Evolutionary conservation across 2,113 vertebrate genomes (phyloP).

Genomic region (Phrynosoma blainvillii): DNA sequence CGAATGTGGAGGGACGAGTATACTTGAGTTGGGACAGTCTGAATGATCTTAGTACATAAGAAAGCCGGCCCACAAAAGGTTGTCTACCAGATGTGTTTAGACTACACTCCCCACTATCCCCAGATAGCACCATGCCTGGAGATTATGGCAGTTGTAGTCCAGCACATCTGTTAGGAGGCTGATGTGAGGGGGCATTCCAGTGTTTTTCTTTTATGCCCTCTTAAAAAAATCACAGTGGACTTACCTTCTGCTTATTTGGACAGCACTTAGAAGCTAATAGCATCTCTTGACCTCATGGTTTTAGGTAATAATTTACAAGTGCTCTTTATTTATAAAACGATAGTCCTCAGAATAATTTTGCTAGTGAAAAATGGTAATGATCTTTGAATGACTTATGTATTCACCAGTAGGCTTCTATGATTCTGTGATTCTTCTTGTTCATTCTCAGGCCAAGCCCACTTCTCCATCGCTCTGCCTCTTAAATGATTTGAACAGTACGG

Average conservation of each 20-base stretch:
- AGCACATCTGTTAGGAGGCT: neutral
- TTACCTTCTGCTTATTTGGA: neutral
- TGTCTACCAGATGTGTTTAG: neutral
- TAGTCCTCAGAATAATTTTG: neutral
- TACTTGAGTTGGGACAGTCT: neutral
- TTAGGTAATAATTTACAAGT: constrained; percentile 4
- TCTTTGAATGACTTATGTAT: neutral
- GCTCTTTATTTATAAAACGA: constrained; percentile 36
- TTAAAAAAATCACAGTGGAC: neutral
- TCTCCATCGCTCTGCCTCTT: neutral
- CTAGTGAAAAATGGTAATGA: neutral
- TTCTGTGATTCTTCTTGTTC: neutral
- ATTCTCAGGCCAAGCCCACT: neutral
- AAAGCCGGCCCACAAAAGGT: no score
- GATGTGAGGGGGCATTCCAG: no score
- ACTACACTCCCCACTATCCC: neutral
- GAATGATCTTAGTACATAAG: neutral
- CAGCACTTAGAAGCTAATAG: neutral
- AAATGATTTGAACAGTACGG: neutral
- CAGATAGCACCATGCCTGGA: neutral
- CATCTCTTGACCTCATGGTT: constrained; percentile 31
- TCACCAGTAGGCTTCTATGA: neutral
- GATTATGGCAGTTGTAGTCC: neutral
- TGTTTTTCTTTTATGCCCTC: neutral
- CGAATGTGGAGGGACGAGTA: neutral